Conservation (phyloP, 2,797 vertebrate species). For the Arctocebus calabarensis region DNA sequence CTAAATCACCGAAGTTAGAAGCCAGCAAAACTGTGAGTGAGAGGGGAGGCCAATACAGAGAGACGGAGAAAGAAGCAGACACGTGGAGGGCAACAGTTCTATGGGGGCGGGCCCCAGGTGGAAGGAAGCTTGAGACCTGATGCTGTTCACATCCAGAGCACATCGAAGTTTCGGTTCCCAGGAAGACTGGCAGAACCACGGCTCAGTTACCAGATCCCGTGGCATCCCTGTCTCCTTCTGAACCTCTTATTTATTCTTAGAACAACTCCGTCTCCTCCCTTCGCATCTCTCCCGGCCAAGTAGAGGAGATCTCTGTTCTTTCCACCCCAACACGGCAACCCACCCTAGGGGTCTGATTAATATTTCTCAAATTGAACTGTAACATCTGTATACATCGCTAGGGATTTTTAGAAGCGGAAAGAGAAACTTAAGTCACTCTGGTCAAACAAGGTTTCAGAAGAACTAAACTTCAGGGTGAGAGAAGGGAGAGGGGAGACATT, state of each 20-base stretch:
- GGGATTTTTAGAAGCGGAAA: neutral
- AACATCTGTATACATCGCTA: neutral
- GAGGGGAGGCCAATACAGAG: no score
- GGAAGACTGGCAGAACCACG: neutral
- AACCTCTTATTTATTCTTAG: neutral
- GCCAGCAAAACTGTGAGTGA: neutral
- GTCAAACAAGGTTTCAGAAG: constrained; percentile 9
- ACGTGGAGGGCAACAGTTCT: neutral
- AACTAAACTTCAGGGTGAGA: neutral
- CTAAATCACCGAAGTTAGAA: neutral
- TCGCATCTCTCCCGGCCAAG: neutral
- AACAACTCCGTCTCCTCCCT: neutral
- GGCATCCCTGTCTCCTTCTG: neutral
- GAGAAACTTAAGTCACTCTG: neutral
- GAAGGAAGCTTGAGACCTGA: neutral
- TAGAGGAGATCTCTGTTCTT: neutral
- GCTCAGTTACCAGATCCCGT: neutral
- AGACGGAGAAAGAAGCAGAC: neutral
- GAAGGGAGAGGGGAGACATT: neutral
- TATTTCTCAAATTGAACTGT: neutral
- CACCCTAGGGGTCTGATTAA: neutral
- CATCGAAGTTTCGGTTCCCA: neutral
- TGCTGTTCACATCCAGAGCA: neutral
- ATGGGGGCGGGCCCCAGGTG: neutral
- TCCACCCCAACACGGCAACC: neutral